Conservation (phyloP, 2,113 vertebrate genomes). For the cattle (Bos taurus) region DNA sequence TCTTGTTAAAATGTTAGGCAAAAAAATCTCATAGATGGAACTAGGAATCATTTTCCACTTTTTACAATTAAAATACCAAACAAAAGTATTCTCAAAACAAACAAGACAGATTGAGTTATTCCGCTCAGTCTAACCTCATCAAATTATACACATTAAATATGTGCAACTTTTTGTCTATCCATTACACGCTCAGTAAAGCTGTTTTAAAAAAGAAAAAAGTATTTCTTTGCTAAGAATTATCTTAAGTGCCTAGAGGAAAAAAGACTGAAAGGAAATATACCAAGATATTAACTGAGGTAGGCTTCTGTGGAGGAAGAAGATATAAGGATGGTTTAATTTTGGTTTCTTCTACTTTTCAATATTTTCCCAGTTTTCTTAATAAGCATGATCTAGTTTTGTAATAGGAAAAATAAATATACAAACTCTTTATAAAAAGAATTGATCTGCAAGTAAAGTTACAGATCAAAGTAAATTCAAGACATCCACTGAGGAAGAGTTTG, state of each 20-base stretch:
- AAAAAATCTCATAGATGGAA: not conserved
- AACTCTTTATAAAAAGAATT: not conserved
- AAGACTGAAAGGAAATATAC: not conserved
- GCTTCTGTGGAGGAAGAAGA: not conserved
- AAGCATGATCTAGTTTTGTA: slow-evolving; percentile 7
- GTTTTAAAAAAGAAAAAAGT: not conserved
- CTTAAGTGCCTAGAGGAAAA: not conserved
- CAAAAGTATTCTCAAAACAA: not conserved
- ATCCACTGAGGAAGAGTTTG: not conserved
- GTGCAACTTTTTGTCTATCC: not conserved
- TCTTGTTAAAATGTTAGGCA: not conserved
- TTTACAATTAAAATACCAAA: not conserved
- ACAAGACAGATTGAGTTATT: not conserved
- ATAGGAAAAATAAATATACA: not conserved
- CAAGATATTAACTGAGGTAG: not conserved
- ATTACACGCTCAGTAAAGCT: not conserved
- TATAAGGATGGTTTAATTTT: not conserved
- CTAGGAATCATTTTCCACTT: not conserved
- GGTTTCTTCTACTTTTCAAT: not conserved
- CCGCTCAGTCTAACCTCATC: not conserved
- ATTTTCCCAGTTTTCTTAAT: slow-evolving; percentile 8
- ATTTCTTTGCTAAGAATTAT: not conserved
- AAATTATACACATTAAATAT: not conserved
- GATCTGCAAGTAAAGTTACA: not conserved
- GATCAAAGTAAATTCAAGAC: slow-evolving; percentile 47